Evolutionary conservation across 2,888 invertebrate genomes (phyloP).

Genomic region (Penaeus monodon): DNA sequence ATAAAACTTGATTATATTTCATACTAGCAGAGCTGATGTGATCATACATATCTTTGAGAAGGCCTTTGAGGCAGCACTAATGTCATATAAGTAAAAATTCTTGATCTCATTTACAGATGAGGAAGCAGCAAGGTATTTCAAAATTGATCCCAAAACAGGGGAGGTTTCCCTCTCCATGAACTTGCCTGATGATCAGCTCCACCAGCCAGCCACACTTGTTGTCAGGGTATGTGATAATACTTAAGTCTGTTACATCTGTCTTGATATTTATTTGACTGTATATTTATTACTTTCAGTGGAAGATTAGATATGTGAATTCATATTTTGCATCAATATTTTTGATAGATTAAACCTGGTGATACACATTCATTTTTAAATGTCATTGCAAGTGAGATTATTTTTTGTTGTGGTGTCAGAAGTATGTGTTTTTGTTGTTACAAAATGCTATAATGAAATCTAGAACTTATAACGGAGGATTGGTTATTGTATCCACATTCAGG

Average conservation of each 20-base stretch:
- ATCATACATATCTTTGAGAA: background rate
- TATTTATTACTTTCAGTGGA: too few species aligned
- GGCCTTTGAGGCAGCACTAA: background rate
- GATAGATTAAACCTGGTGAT: too few species aligned
- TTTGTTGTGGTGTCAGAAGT: background rate
- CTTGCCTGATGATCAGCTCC: slow-evolving; percentile 76
- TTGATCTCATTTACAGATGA: slow-evolving; percentile 71
- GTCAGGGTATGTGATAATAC: slow-evolving; percentile 76
- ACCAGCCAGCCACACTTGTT: slow-evolving; percentile 83
- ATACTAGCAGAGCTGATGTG: background rate
- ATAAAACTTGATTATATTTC: too few species aligned
- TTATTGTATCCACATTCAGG: too few species aligned
- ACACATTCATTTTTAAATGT: background rate
- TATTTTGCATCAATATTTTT: too few species aligned
- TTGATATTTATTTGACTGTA: too few species aligned
- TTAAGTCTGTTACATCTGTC: background rate
- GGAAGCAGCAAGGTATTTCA: slow-evolving; percentile 77
- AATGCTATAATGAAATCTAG: too few species aligned
- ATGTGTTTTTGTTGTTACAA: background rate
- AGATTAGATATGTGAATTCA: too few species aligned
- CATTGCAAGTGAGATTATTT: background rate
- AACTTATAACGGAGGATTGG: too few species aligned
- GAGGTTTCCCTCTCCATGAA: slow-evolving; percentile 75
- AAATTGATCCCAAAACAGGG: slow-evolving; percentile 78
- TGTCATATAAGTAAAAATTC: background rate